These are phyloP conservation scores for Origma solitaria DNA, from an alignment of 2,113 vertebrate genomes.

Conservation along the genomic window DNA sequence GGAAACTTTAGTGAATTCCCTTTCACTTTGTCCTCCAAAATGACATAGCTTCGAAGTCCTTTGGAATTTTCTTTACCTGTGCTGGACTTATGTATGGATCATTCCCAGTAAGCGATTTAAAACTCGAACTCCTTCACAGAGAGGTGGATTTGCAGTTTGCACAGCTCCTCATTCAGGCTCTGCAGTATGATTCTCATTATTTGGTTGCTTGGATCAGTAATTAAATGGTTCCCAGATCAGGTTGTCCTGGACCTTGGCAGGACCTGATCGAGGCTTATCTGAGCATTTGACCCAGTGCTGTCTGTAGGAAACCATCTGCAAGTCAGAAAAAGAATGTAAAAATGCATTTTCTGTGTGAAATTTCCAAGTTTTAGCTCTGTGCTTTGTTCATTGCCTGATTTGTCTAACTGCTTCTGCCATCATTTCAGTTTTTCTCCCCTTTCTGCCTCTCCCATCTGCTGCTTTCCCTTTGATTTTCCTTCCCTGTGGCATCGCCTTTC, in stretches of 20 bases:
- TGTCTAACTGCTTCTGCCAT: not conserved
- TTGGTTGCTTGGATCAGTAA: not conserved
- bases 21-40: not conserved
- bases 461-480: not conserved
- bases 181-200: not conserved
- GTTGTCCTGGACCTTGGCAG: not conserved
- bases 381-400: not conserved
- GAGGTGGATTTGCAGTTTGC: not conserved
- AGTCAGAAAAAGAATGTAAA: not conserved
- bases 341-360: not conserved
- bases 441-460: not conserved
- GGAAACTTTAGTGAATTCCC: not conserved
- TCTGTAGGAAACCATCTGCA: not conserved
- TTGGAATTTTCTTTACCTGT: not conserved
- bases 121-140: not conserved
- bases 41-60: not conserved
- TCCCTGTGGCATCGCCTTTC: not conserved
- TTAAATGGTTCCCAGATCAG: not conserved
- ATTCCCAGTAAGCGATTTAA: not conserved
- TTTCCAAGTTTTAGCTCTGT: accelerated
- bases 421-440: not conserved
- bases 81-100: not conserved
- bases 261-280: not conserved
- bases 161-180: not conserved
- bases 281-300: accelerated